Percentiles rank a stretch among this genome's conserved stretches.
phyloP scores from a whole-genome alignment of 2,797 vertebrate species.

The Lagorchestes hirsutus region DNA sequence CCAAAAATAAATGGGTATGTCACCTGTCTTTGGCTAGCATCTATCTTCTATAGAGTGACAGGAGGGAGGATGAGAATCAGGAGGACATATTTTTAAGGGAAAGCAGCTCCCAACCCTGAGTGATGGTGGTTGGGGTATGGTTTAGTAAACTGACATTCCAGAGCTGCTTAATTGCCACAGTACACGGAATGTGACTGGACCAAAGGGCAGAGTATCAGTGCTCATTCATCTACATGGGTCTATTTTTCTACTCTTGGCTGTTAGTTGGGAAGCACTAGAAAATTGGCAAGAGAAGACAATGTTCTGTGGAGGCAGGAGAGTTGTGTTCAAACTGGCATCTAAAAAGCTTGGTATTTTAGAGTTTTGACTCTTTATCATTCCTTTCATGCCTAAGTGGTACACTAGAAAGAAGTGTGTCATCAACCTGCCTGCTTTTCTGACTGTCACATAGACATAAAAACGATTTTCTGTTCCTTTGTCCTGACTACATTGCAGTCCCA shows the following conservation, averaged over 20 bases:
- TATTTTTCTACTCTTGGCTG: not conserved
- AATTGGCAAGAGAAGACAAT: slow-evolving; percentile 10
- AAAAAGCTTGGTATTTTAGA: not conserved
- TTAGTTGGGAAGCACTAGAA: not conserved
- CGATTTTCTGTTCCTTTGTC: not conserved
- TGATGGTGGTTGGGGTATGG: not conserved
- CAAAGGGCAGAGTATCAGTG: not conserved
- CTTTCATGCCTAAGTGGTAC: slow-evolving; percentile 23
- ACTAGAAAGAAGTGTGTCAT: not conserved
- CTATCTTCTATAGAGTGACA: not conserved
- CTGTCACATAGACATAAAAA: not conserved
- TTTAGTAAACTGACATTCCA: not conserved
- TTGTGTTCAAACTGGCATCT: slow-evolving; percentile 16
- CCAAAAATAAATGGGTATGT: not conserved
- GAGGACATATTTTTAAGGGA: not conserved
- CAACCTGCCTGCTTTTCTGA: not conserved
- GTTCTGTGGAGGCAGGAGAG: slow-evolving; percentile 5
- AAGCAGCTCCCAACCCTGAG: not conserved
- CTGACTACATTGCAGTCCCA: not conserved
- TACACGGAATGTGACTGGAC: not conserved
- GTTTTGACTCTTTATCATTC: not conserved
- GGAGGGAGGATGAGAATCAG: not conserved
- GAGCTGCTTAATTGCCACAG: not conserved
- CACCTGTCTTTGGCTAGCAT: not conserved
- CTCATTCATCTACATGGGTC: not conserved